Evolutionary conservation across 2,113 vertebrate species (phyloP).

Genomic region (Odocoileus hemionus): DNA sequence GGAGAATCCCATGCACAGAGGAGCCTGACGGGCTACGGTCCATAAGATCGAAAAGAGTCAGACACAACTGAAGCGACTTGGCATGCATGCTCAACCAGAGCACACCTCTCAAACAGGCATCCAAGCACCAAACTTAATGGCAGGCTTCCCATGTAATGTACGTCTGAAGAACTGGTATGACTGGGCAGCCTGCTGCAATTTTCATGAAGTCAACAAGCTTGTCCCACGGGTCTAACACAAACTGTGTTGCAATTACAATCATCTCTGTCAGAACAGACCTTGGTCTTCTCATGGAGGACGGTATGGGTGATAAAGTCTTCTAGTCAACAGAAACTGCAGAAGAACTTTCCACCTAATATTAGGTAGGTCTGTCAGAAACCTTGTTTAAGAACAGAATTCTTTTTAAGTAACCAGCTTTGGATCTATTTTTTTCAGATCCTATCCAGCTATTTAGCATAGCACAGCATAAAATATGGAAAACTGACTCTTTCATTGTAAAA

Average conservation of each 20-base stretch:
- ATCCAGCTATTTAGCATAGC: neutral
- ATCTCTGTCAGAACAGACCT: conserved; percentile 48
- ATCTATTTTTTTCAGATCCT: neutral
- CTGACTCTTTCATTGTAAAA: neutral
- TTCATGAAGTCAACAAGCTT: neutral
- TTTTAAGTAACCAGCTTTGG: neutral
- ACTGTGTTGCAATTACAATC: conserved; percentile 1
- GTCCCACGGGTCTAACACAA: neutral
- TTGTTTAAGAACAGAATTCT: neutral
- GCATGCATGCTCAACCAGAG: neutral
- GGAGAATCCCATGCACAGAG: neutral
- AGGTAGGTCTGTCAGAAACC: neutral
- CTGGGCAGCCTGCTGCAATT: neutral
- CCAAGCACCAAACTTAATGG: neutral
- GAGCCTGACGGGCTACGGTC: neutral
- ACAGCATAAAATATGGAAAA: neutral
- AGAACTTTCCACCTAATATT: neutral
- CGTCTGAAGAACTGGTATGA: neutral
- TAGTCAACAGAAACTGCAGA: neutral
- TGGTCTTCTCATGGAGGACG: neutral
- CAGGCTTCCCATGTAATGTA: neutral
- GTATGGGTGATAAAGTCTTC: neutral
- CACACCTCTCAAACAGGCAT: neutral
- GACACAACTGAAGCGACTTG: neutral
- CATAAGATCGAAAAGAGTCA: neutral